Percentiles rank a stretch among this genome's conserved stretches.
These are phyloP conservation scores for Bradypodion ventrale DNA, from an alignment of 2,797 vertebrate genomes.

Conservation along the genomic window DNA sequence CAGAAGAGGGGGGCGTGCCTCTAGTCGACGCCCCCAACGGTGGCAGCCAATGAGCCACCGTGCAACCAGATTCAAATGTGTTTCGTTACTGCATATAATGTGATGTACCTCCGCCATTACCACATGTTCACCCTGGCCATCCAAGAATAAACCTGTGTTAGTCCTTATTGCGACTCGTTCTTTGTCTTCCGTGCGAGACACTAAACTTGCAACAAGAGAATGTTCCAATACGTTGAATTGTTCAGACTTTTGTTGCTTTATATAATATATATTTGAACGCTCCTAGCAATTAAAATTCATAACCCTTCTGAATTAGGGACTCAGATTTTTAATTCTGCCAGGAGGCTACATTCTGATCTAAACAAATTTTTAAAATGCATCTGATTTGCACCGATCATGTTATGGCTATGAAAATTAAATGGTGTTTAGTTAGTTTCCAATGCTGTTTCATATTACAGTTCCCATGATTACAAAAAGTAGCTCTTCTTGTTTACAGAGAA, in stretches of 20 bases:
- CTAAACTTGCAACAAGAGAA: neutral
- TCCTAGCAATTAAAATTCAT: neutral
- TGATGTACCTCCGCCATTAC: too few relatives aligned
- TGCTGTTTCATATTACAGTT: rapidly evolving
- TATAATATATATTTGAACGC: neutral
- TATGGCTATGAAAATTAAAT: neutral
- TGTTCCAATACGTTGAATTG: neutral
- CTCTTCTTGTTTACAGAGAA: neutral
- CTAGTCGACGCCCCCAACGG: too few relatives aligned
- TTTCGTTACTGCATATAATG: too few relatives aligned
- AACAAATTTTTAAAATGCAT: neutral
- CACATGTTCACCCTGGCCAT: too few relatives aligned
- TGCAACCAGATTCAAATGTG: too few relatives aligned
- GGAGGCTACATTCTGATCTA: neutral
- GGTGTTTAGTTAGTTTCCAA: neutral
- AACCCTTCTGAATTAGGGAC: neutral
- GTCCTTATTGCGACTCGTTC: too few relatives aligned
- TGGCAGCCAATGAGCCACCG: too few relatives aligned
- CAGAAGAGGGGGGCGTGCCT: too few relatives aligned
- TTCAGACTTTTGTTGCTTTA: neutral
- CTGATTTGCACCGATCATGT: neutral
- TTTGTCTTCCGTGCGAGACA: too few relatives aligned
- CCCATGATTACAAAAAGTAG: neutral
- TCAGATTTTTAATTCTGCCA: neutral
- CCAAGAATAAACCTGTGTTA: too few relatives aligned